These are phyloP conservation scores for Hirudo medicinalis DNA, from an alignment of 1,140 invertebrate genomes.

Conservation along the genomic window DNA sequence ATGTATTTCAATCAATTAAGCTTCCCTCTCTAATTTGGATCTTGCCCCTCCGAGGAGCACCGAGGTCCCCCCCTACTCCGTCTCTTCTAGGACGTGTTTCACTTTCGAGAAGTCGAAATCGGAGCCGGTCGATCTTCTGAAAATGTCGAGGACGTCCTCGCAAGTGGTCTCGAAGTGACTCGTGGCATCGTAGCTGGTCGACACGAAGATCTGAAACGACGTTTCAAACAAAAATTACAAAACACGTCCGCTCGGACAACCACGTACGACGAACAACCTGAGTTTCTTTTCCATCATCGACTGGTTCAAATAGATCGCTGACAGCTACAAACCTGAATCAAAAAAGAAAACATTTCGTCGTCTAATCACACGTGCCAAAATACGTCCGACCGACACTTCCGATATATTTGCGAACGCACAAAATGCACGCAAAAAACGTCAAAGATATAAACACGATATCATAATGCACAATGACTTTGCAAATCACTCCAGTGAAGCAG, in stretches of 20 bases:
- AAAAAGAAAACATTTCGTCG: neutral
- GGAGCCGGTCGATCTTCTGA: conserved; percentile 85
- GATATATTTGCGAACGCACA: neutral
- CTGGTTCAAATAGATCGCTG: conserved; percentile 79
- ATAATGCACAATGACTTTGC: neutral
- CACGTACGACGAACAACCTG: conserved; percentile 49
- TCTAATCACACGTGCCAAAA: neutral
- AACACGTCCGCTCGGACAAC: neutral
- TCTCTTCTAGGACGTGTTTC: conserved; percentile 77
- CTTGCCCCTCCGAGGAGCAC: too few relatives aligned
- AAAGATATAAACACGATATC: neutral
- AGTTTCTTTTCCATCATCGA: conserved; percentile 70
- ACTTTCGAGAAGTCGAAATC: conserved; percentile 97
- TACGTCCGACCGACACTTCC: neutral
- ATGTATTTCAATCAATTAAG: too few relatives aligned
- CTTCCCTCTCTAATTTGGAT: too few relatives aligned
- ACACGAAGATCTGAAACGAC: conserved; percentile 60
- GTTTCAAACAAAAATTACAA: neutral
- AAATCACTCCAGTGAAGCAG: neutral
- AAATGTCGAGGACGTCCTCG: conserved; percentile 91
- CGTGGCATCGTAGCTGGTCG: conserved; percentile 91
- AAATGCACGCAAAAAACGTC: neutral
- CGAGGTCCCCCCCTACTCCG: conserved; percentile 33
- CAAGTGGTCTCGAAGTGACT: conserved; percentile 99
- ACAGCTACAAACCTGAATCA: conserved; percentile 43